Conservation (phyloP, 1,140 invertebrate genomes). For the Drosophila serrata region DNA sequence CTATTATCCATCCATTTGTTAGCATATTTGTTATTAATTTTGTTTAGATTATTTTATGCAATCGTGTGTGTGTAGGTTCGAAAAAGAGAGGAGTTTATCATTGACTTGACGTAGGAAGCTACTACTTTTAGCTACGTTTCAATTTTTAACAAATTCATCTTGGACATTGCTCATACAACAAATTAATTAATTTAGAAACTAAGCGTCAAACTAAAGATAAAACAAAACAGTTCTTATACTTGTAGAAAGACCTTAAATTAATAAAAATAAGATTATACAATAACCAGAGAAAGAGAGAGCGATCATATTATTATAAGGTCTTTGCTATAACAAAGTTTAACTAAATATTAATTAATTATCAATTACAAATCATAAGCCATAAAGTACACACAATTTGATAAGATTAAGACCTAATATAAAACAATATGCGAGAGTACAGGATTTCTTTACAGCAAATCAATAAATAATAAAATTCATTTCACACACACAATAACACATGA, state of each 20-base stretch:
- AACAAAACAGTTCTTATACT: conserved; percentile 19
- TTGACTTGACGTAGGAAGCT: conserved; percentile 14
- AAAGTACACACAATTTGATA: neutral
- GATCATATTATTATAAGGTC: neutral
- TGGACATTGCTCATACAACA: neutral
- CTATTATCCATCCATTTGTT: conserved; percentile 23
- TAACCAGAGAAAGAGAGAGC: too few species aligned
- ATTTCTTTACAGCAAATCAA: conserved; percentile 16
- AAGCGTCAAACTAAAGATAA: conserved; percentile 22
- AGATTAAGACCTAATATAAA: conserved; percentile 11
- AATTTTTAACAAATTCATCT: neutral
- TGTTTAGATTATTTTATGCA: conserved; percentile 12
- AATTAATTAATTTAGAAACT: conserved; percentile 4
- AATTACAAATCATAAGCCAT: conserved; percentile 12
- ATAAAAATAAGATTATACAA: too few species aligned
- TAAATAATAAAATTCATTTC: conserved; percentile 20
- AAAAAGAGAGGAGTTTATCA: conserved; percentile 38
- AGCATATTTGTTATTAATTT: conserved; percentile 6
- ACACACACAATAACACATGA: conserved; percentile 11
- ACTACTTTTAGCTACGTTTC: conserved; percentile 2
- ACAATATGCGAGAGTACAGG: conserved; percentile 8
- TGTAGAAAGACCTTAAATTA: neutral
- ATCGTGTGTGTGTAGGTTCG: conserved; percentile 8
- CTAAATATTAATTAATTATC: conserved; percentile 17
- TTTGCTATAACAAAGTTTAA: conserved; percentile 3